phyloP scores from a whole-genome alignment of 2,113 vertebrate species.

The Tupaia chinensis region DNA sequence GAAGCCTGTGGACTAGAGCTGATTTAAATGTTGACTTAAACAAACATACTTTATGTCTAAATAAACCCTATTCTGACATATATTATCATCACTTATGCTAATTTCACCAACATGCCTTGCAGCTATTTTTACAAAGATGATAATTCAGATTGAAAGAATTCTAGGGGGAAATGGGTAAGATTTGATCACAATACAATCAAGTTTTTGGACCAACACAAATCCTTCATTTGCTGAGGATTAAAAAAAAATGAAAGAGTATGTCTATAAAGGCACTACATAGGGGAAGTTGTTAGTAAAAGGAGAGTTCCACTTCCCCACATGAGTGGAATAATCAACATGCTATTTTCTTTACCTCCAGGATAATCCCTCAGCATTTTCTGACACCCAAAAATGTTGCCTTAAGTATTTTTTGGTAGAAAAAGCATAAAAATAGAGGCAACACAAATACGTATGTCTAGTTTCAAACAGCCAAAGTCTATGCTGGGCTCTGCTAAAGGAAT shows the following conservation, averaged over 20 bases:
- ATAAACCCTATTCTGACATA: conserved; percentile 76
- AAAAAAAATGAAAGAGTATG: background rate
- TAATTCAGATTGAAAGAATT: conserved; percentile 64
- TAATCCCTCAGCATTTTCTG: background rate
- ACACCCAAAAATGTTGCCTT: background rate
- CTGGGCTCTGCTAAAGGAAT: conserved; percentile 26
- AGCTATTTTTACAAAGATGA: conserved; percentile 76
- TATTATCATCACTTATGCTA: conserved; percentile 73
- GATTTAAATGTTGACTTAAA: conserved; percentile 75
- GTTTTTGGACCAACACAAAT: conserved; percentile 62
- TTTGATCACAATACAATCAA: conserved; percentile 54
- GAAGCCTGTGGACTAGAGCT: background rate
- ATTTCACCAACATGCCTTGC: conserved; percentile 79
- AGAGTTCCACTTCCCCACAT: background rate
- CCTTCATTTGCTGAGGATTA: conserved; percentile 34
- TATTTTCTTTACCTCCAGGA: background rate
- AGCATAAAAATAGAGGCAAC: background rate
- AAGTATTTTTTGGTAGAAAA: background rate
- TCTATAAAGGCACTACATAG: background rate
- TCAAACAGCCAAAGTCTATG: conserved; percentile 30
- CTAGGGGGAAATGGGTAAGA: conserved; percentile 61
- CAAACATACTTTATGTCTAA: conserved; percentile 72
- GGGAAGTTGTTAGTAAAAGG: background rate
- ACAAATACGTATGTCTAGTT: background rate
- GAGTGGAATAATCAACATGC: too few species aligned